Evolutionary conservation across 2,797 vertebrate genomes (phyloP), one percentile per base, ranked within the genome.

Genomic region (Paguma larvata): DNA sequence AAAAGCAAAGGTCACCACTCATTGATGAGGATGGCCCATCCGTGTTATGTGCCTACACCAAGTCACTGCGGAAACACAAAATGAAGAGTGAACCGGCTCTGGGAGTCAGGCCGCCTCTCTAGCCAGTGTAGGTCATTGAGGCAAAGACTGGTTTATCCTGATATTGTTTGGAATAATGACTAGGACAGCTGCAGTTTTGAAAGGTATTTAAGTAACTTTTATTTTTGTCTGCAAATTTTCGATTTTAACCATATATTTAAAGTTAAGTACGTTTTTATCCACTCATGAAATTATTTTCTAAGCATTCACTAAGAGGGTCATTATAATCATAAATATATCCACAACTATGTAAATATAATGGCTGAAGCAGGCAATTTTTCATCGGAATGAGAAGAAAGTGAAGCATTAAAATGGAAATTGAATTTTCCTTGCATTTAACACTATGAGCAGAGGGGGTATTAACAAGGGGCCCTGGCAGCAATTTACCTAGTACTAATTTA

Each of bases 1-100:
- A 85, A 86, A 89, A 65, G 89, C 91, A 85, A 56, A 94, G 91
- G 77, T 68, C 85, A 67, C 34, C 19, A 27, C 87, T 92, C 94
- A 93, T 2, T 91, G 87, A 94, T 85, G 89, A 53, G 56, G 93
- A 32, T 62, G 77, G 83, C 34, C 48, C 77, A 11, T 59, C 73
- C 6, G 0, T 18, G 25, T 46, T 96, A 13, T 48, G 34, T 59
- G 82, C 46, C 72, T 78, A 25, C 19, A 38, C 48, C n/a, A 34
- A 21, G 16, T 87, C 91, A 90, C 62, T 70, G 41, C 41, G 70
- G 89, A 85, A 65, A 87, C 18, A 46, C 79, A n/a, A 8, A 85
- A 34, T 21, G 25, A 59, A 21, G 46, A 90, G 34, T 59, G n/a
- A 59, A 59, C 23, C 56, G 23, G 56, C 32, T 59, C 18, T 15